Evolutionary conservation across 2,113 vertebrate genomes (phyloP), one percentile per base, ranked within the genome.

Genomic region (Xenopus laevis): DNA sequence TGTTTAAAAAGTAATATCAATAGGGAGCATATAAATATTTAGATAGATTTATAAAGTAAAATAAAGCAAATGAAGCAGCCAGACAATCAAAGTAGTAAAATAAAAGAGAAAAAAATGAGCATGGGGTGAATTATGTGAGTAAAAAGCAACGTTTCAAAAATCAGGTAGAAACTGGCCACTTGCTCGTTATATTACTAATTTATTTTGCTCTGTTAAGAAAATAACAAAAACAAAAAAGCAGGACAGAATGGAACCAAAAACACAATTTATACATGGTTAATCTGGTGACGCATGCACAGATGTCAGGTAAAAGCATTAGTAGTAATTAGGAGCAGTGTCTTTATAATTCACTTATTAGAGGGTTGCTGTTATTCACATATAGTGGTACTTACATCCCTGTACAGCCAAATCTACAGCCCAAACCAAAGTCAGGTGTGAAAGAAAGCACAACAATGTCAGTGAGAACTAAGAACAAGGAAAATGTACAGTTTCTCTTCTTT

Each of bases 301-400:
- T 84, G 87, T 82, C 73, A 73, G 89, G 80, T 81, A 81, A 84
- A 87, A 81, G 86, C 84, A 87, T 80, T 90, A 88, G 85, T 88
- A 74, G 71, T 61, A 70, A 87, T 82, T 84, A 84, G 89, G 83
- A 87, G 84, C 82, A 83, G 78, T 86, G 74, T 82, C 83, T 85
- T 84, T 83, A 86, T 74, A 82, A 83, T 85, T 84, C 86, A 85
- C 83, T 89, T 83, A 91, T 79, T 86, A 86, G 82, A 90, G 86
- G 85, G 87, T 87, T 16, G 81, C 79, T 66, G 80, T 91, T 90
- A 88, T 91, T 91, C 86, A 92, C 90, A 94, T 92, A 95, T 94
- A 95, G 95, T 94, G 93, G 92, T 99, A 99, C 97, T 99, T 98
- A 99, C 97, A 98, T 99, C 97, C 96, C 97, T 99, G 96, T 99